Percentiles rank a stretch among this genome's conserved stretches.
Evolutionary conservation across 2,113 vertebrate genomes (phyloP).

Genomic region (Pongo abelii): DNA sequence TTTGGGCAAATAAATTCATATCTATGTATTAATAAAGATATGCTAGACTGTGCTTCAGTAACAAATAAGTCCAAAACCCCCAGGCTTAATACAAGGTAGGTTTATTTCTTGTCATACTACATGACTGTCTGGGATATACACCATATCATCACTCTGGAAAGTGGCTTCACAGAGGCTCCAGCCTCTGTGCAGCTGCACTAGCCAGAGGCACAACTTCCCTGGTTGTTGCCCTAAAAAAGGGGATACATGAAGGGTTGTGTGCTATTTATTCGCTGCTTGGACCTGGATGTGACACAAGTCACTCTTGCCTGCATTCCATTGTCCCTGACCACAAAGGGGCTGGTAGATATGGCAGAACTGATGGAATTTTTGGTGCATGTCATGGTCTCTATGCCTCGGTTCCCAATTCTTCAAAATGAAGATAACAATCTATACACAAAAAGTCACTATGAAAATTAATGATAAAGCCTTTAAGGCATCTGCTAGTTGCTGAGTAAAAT

Average conservation of each 20-base stretch:
- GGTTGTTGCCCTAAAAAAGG: not conserved
- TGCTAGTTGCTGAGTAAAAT: not conserved
- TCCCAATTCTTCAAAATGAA: not conserved
- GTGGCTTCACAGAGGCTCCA: too few relatives aligned
- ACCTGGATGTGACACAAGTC: not conserved
- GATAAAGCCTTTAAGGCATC: not conserved
- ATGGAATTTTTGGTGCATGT: fast-evolving
- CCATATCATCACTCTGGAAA: too few relatives aligned
- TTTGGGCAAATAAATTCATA: not conserved
- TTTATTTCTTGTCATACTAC: not conserved
- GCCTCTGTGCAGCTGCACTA: fast-evolving
- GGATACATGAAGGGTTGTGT: fast-evolving
- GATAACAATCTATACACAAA: too few relatives aligned
- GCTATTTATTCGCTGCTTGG: not conserved
- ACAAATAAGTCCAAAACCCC: not conserved
- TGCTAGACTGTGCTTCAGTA: not conserved
- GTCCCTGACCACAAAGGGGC: not conserved
- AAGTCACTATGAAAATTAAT: not conserved
- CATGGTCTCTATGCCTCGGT: fast-evolving
- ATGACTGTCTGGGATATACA: not conserved
- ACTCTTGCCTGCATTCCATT: fast-evolving
- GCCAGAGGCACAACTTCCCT: too few relatives aligned
- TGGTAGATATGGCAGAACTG: fast-evolving
- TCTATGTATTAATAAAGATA: not conserved
- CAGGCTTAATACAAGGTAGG: not conserved